Base-by-base conservation (phyloP, 2,797 vertebrate genomes). In the Aselliscus stoliczkanus region DNA sequence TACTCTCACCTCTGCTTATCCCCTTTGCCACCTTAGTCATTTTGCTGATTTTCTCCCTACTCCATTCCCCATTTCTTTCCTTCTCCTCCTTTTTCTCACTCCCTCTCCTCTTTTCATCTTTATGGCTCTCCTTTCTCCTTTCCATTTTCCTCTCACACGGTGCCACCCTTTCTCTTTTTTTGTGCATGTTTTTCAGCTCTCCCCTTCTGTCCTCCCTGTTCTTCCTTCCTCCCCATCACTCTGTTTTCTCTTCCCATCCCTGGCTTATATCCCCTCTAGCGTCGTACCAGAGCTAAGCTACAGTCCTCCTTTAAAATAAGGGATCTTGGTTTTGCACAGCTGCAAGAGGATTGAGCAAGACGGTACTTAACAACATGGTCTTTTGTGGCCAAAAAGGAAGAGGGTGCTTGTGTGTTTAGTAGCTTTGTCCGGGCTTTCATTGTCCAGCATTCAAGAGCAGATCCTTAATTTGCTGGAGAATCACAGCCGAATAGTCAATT, bases 391-490 rank as follows among this genome's bases (percentile, higher is more conserved):
- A 80, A 44, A 93, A 88, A 92, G 86, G 64, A 96, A 96, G 73
- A 92, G 44, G 17, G 14, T 9, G 56, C 88, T 94, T 86, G 50
- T 92, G 83, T 94, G 56, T 94, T 94, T 94, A 85, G 77, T 21
- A 93, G 86, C 90, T 96, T 94, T 96, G 86, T 94, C 87, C 8
- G 5, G 47, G 65, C 39, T 90, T 79, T 93, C 93, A 82, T 80
- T 95, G 97, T 96, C 96, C 93, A 84, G 80, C 56, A 56, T 97
- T 96, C 95, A 95, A 97, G 95, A 97, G 89, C 79, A 82, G 93
- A 95, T 93, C 80, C 92, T 97, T 97, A 96, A 97, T 96, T 96
- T 97, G 95, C 96, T 79, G 29, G 93, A 89, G 97, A 97, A 96
- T 97, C 95, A 58, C 44, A 95, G 88, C 87, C 47, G 62, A 97